Evolutionary conservation across 2,888 invertebrate genomes (phyloP).

Genomic region (Conomelus anceps): DNA sequence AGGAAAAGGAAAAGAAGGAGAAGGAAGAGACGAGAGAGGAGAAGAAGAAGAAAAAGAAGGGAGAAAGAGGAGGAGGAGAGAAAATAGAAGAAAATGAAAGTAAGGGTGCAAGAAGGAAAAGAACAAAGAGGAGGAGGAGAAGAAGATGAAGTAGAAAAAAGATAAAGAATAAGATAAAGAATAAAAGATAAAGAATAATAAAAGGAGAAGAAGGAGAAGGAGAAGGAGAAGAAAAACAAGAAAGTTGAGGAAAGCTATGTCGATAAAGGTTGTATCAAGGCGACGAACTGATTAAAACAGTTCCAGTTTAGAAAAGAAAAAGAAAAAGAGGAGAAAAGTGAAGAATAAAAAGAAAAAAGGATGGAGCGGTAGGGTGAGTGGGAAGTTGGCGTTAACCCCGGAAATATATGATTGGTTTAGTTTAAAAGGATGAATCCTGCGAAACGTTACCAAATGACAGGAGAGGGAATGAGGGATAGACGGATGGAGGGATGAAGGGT

Average conservation of each 20-base stretch:
- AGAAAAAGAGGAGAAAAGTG: not conserved
- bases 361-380: not conserved
- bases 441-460: not conserved
- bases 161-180: not conserved
- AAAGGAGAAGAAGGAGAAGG: not conserved
- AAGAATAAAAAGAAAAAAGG: not conserved
- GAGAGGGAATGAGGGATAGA: slow-evolving; percentile 16
- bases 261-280: not conserved
- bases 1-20: not conserved
- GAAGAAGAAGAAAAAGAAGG: not conserved
- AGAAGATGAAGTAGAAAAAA: not conserved
- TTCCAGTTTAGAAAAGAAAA: not conserved
- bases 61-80: not conserved
- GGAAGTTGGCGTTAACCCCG: not conserved
- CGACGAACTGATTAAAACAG: not conserved
- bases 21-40: too few relatives aligned
- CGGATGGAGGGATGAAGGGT: slow-evolving; percentile 13
- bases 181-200: not conserved
- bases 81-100: not conserved
- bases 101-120: too few relatives aligned
- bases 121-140: too few relatives aligned
- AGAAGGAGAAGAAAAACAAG: not conserved
- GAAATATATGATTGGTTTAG: not conserved
- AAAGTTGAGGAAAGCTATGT: not conserved
- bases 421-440: not conserved